Base-by-base conservation (phyloP, 1,140 invertebrate species). In the Monomorium pharaonis region DNA sequence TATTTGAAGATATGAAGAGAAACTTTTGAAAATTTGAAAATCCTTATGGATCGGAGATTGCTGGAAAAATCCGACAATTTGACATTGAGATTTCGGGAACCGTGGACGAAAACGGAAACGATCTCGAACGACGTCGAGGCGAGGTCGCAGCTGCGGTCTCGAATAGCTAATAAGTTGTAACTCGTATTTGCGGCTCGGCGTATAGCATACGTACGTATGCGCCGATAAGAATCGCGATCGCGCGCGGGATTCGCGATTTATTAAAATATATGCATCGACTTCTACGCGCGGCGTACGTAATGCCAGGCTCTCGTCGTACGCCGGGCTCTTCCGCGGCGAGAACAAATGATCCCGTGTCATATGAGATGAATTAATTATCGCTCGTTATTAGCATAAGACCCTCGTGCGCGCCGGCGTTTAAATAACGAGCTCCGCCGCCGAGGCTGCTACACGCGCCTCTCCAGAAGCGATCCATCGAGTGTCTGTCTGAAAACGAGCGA, bases 321-420 rank as follows among this genome's bases (percentile, higher is more conserved):
- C 42, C 49, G 16, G 27, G 44, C 27, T 18, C n/a, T 58, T 44
- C 78, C 65, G 18, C 24, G 78, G 78, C n/a, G 24, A 74, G 67
- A 60, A 83, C 65, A 74, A 83, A 72, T 74, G 51, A 72, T 74
- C 18, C 21, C 51, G 42, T 30, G 67, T 83, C 67, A 47, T 37
- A 47, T 27, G 37, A 47, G 51, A 21, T 58, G 78, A 44, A 83
- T 83, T 83, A 83, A 83, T 83, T 83, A 74, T 74, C 49, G 3
- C 37, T 6, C 18, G 51, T 33, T 72, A 81, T 81, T 81, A 81
- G 67, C 77, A 81, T 81, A 81, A 81, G 78, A 58, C 37, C 37
- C 51, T 69, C 77, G 47, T 69, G 16, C 27, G 37, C 51, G 51
- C 12, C 21, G 63, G 37, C 37, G 65, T 83, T 83, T 83, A 44